Conservation (phyloP, 2,113 vertebrate species). For the Platysteira castanea region DNA sequence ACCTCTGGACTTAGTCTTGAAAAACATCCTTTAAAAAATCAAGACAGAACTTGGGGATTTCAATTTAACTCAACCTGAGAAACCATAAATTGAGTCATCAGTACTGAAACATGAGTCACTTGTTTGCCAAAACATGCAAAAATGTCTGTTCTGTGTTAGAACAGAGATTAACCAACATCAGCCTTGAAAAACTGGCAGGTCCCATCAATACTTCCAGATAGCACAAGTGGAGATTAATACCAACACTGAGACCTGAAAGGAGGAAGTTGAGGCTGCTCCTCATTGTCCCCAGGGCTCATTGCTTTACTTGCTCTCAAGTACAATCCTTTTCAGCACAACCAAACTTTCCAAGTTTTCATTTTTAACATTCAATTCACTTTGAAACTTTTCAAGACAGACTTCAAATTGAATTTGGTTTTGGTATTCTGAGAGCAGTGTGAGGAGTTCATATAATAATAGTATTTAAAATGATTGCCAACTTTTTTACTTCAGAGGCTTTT, state of each 20-base stretch:
- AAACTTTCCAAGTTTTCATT: background rate
- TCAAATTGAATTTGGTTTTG: background rate
- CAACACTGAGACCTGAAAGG: background rate
- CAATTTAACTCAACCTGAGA: background rate
- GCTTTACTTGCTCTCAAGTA: background rate
- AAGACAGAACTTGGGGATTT: background rate
- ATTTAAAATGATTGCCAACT: background rate
- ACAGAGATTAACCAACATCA: background rate
- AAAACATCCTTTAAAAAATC: background rate
- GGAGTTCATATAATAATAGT: background rate
- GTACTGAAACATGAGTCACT: background rate
- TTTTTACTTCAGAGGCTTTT: background rate
- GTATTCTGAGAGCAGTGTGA: background rate
- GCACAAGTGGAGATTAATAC: background rate
- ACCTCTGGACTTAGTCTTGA: background rate
- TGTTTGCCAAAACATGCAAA: background rate
- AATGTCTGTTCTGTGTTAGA: background rate
- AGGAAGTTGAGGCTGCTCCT: background rate
- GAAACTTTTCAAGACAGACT: background rate
- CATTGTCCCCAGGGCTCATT: background rate
- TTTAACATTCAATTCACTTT: background rate
- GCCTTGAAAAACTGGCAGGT: background rate
- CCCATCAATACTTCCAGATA: background rate
- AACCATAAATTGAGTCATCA: background rate
- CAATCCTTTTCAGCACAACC: background rate